phyloP scores from a whole-genome alignment of 2,888 invertebrate species.

The Hemistola chrysoprasaria region DNA sequence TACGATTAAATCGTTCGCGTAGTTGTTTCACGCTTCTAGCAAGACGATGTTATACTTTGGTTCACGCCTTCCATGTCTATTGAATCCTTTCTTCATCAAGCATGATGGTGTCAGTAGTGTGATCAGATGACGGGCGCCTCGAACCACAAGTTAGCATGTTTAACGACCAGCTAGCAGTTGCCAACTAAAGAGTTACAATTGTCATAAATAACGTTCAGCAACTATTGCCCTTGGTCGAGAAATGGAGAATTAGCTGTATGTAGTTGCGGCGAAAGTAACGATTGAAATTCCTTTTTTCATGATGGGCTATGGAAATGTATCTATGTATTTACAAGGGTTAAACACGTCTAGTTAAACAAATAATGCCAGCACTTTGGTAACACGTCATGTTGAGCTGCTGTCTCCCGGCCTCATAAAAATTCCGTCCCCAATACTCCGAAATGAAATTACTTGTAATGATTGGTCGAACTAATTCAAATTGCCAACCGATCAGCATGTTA shows the following conservation, averaged over 20 bases:
- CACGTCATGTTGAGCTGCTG: no score
- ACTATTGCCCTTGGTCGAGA: slow-evolving; percentile 11
- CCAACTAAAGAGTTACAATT: slow-evolving; percentile 27
- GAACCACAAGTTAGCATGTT: slow-evolving; percentile 25
- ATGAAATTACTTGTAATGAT: neutral
- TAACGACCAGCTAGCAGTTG: slow-evolving; percentile 25
- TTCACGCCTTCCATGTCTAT: neutral
- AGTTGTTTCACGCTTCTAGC: no score
- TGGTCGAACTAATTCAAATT: neutral
- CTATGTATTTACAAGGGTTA: no score
- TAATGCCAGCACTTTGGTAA: no score
- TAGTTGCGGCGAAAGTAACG: neutral
- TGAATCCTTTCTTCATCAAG: neutral
- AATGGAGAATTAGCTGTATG: slow-evolving; percentile 2
- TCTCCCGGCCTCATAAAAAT: no score
- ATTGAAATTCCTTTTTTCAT: neutral
- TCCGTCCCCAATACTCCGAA: no score
- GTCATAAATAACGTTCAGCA: slow-evolving; percentile 26
- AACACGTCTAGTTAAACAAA: no score
- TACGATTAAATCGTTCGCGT: no score
- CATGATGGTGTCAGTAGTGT: slow-evolving; percentile 17
- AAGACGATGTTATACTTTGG: no score
- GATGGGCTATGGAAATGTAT: no score
- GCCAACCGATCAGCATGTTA: slow-evolving; percentile 8
- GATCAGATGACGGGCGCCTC: slow-evolving; percentile 21